phyloP scores from a whole-genome alignment of 2,888 invertebrate genomes.

The Dryocosmus kuriphilus region DNA sequence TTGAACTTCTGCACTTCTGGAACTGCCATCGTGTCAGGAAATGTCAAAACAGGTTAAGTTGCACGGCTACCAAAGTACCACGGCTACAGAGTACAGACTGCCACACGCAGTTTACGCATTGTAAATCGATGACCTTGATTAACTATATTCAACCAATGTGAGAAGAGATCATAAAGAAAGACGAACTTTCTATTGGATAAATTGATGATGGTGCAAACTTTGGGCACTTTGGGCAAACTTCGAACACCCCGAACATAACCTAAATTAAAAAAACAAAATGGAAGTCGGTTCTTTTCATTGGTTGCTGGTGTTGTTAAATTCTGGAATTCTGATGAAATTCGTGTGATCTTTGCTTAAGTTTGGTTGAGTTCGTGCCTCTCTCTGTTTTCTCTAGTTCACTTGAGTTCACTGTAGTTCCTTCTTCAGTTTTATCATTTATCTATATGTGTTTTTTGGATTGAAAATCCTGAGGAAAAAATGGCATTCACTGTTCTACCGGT shows the following conservation, averaged over 20 bases:
- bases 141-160: not conserved
- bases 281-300: not conserved
- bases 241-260: not conserved
- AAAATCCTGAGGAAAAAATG: constrained; percentile 10
- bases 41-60: constrained; percentile 36
- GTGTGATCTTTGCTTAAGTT: not conserved
- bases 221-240: too few species aligned
- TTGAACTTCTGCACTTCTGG: constrained; percentile 24
- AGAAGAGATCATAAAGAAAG: not conserved
- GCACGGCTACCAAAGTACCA: too few species aligned
- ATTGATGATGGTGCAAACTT: too few species aligned
- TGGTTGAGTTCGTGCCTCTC: not conserved
- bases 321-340: not conserved
- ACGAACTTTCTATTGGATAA: not conserved
- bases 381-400: too few species aligned
- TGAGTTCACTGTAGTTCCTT: not conserved
- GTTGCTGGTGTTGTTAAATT: not conserved
- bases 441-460: constrained; percentile 11
- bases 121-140: not conserved
- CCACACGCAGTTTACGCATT: too few species aligned
- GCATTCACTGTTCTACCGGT: constrained; percentile 73
- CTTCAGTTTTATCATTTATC: constrained; percentile 17
- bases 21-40: constrained; percentile 39
- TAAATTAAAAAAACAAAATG: not conserved
- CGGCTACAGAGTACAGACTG: too few species aligned